Conservation (phyloP, 2,797 vertebrate genomes). For the Delichon dasypus region DNA sequence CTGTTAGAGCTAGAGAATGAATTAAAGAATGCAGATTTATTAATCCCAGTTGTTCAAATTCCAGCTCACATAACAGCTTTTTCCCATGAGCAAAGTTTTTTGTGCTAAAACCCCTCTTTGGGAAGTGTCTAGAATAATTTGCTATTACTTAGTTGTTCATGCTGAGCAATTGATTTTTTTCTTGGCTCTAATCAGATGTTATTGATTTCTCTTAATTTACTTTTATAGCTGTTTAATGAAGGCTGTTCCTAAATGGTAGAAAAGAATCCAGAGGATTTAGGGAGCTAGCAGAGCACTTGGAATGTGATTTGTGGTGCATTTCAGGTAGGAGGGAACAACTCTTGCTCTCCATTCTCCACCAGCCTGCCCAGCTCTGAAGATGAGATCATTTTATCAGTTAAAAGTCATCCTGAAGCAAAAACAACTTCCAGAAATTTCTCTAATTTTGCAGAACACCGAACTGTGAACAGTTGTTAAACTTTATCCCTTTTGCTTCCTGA, state of each 20-base stretch:
- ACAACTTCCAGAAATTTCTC: constrained; percentile 50
- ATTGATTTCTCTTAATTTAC: constrained; percentile 56
- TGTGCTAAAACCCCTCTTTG: constrained; percentile 5
- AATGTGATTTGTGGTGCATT: not conserved
- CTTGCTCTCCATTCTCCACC: not conserved
- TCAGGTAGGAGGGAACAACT: not conserved
- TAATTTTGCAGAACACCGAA: constrained; percentile 42
- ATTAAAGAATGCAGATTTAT: constrained; percentile 8
- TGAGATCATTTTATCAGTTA: constrained; percentile 29
- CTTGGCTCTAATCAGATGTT: constrained; percentile 38
- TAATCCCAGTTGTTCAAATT: constrained; percentile 38
- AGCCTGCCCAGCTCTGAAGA: not conserved
- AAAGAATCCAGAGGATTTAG: not conserved
- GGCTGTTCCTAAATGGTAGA: not conserved
- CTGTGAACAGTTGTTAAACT: constrained; percentile 19
- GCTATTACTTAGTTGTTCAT: not conserved
- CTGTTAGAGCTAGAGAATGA: not conserved
- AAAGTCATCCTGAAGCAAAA: constrained; percentile 9
- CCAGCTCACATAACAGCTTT: not conserved
- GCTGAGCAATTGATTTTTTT: constrained; percentile 39
- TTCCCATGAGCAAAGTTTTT: not conserved
- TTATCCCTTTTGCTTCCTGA: constrained; percentile 31
- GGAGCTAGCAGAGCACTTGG: not conserved
- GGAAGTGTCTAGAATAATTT: constrained; percentile 33
- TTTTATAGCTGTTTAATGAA: constrained; percentile 45